These are phyloP conservation scores for Bombus pascuorum DNA, from an alignment of 1,140 invertebrate genomes.

Conservation along the genomic window DNA sequence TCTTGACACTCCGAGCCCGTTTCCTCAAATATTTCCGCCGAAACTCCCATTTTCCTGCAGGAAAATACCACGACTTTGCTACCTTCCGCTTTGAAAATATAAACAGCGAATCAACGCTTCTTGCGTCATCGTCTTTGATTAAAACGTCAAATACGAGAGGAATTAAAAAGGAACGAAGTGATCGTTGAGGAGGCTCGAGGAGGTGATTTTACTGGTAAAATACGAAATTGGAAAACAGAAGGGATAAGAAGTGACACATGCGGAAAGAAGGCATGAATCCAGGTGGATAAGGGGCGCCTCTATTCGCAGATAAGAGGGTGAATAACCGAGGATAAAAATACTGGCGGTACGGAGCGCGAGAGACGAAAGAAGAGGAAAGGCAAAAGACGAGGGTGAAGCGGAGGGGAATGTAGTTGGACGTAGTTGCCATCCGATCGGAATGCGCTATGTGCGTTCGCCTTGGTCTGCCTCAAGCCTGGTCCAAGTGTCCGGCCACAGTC, in stretches of 20 bases:
- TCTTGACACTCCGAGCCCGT: neutral
- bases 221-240: neutral
- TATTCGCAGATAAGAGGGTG: conserved; percentile 77
- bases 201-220: too few species aligned
- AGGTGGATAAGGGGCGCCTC: conserved; percentile 64
- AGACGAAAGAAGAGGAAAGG: conserved; percentile 43
- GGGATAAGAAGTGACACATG: neutral
- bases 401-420: conserved; percentile 67
- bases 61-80: too few species aligned
- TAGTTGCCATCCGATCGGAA: conserved; percentile 77
- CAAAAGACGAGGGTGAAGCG: conserved; percentile 27
- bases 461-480: conserved; percentile 66
- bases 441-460: conserved; percentile 73
- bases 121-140: neutral
- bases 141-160: neutral
- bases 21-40: neutral
- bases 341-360: conserved; percentile 58
- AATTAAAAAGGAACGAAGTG: neutral
- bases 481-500: conserved; percentile 70
- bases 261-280: conserved; percentile 40
- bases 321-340: conserved; percentile 82
- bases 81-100: neutral
- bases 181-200: neutral
- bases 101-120: neutral
- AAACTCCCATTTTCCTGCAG: neutral